Evolutionary conservation across 2,113 vertebrate species (phyloP).

Genomic region (Hippocampus guttulatus): DNA sequence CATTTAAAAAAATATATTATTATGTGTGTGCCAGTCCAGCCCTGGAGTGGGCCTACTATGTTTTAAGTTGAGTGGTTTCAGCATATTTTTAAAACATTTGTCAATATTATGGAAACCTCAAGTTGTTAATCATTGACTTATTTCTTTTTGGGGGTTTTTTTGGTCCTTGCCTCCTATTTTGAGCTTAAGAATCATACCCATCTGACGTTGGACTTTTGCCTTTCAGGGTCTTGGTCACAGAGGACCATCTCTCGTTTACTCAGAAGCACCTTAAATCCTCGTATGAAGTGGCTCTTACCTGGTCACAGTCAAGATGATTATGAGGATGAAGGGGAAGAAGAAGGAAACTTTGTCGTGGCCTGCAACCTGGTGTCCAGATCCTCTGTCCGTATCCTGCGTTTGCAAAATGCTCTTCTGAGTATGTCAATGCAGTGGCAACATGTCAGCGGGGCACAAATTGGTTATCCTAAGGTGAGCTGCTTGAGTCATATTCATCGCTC

Average conservation of each 20-base stretch:
- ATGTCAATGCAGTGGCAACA: slow-evolving; percentile 51
- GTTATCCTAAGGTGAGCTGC: slow-evolving; percentile 16
- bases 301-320: background rate
- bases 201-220: background rate
- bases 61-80: background rate
- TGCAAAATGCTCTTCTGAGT: slow-evolving; percentile 56
- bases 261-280: slow-evolving; percentile 50
- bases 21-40: too few relatives aligned
- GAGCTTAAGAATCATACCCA: background rate
- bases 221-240: slow-evolving; percentile 46
- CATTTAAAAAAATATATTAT: too few relatives aligned
- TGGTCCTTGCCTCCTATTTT: background rate
- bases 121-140: background rate
- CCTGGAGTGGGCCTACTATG: background rate
- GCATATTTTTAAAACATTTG: background rate
- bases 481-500: background rate
- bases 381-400: slow-evolving; percentile 50
- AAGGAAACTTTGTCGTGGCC: slow-evolving; percentile 49
- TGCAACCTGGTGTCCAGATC: slow-evolving; percentile 58
- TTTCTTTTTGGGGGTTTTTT: too few relatives aligned
- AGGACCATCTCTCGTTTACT: slow-evolving; percentile 55
- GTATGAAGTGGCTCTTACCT: slow-evolving; percentile 51
- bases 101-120: background rate
- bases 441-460: slow-evolving; percentile 8
- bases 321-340: slow-evolving; percentile 32